These are phyloP conservation scores for Taenioides sp. DNA, from an alignment of 2,797 vertebrate genomes.

Conservation along the genomic window DNA sequence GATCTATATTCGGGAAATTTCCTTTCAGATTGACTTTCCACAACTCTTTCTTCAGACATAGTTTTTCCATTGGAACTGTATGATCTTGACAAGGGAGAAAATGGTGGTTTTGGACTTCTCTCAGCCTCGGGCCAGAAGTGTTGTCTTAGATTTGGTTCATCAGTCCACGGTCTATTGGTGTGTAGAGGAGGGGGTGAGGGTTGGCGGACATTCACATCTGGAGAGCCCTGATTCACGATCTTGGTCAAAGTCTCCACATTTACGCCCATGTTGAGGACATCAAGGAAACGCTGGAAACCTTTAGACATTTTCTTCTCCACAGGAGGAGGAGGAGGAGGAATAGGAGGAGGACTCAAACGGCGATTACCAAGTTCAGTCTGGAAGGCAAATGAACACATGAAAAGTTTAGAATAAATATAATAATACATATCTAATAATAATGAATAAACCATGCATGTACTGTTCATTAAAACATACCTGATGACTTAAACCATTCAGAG, in stretches of 20 bases:
- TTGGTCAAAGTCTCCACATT: constrained; percentile 62
- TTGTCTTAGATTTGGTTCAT: background rate
- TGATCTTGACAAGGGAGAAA: constrained; percentile 23
- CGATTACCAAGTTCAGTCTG: constrained; percentile 39
- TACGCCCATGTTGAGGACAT: constrained; percentile 73
- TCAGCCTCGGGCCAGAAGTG: constrained; percentile 28
- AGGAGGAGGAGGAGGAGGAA: background rate
- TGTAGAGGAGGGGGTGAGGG: constrained; percentile 19
- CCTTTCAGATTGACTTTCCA: constrained; percentile 8
- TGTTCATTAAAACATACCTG: constrained; percentile 43
- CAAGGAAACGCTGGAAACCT: constrained; percentile 73
- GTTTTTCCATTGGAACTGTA: constrained; percentile 20
- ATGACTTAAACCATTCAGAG: constrained; percentile 22
- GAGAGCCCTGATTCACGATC: constrained; percentile 51
- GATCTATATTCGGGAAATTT: constrained; percentile 22
- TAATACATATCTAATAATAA: background rate
- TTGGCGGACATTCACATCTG: background rate
- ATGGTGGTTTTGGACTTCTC: background rate
- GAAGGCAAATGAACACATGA: constrained; percentile 23
- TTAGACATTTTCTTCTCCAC: constrained; percentile 25
- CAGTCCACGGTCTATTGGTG: constrained; percentile 14
- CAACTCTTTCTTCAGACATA: constrained; percentile 23
- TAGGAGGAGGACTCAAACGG: background rate
- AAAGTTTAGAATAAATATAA: background rate
- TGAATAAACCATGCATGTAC: background rate